Evolutionary conservation across 2,888 invertebrate species (phyloP).

Genomic region (Crocallis elinguaria): DNA sequence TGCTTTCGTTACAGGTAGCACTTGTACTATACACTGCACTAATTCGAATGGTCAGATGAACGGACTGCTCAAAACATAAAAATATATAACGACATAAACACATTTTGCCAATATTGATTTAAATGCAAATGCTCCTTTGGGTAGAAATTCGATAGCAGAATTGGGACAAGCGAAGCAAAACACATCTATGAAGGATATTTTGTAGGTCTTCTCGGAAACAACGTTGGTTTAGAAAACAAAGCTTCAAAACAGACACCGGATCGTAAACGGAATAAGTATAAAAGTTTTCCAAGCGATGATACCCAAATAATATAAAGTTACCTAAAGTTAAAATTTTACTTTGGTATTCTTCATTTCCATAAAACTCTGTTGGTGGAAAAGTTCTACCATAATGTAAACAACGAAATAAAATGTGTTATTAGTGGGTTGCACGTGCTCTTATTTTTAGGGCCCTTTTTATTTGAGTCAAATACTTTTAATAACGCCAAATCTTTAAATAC

Average conservation of each 20-base stretch:
- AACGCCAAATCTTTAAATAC: too few species aligned
- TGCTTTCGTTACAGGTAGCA: too few species aligned
- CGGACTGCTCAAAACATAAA: too few species aligned
- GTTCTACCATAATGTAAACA: constrained; percentile 1
- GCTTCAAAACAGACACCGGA: constrained; percentile 19
- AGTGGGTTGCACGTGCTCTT: not conserved
- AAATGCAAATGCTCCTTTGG: not conserved
- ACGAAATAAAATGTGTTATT: not conserved
- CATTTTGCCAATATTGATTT: too few species aligned
- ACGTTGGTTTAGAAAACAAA: constrained; percentile 11
- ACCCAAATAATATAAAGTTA: constrained; percentile 23
- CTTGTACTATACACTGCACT: too few species aligned
- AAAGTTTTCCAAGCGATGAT: constrained; percentile 14
- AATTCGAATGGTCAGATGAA: too few species aligned
- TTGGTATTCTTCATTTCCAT: constrained; percentile 6
- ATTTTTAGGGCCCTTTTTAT: too few species aligned
- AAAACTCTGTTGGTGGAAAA: constrained; percentile 4
- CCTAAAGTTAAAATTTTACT: constrained; percentile 15
- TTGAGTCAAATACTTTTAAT: too few species aligned
- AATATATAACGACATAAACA: too few species aligned
- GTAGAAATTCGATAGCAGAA: constrained; percentile 3
- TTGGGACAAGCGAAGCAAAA: constrained; percentile 1
- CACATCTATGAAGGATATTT: constrained; percentile 5
- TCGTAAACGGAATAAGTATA: constrained; percentile 23
- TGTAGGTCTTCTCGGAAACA: constrained; percentile 13